Base-by-base conservation (phyloP, 2,888 invertebrate species). In the Catocala sponsa region DNA sequence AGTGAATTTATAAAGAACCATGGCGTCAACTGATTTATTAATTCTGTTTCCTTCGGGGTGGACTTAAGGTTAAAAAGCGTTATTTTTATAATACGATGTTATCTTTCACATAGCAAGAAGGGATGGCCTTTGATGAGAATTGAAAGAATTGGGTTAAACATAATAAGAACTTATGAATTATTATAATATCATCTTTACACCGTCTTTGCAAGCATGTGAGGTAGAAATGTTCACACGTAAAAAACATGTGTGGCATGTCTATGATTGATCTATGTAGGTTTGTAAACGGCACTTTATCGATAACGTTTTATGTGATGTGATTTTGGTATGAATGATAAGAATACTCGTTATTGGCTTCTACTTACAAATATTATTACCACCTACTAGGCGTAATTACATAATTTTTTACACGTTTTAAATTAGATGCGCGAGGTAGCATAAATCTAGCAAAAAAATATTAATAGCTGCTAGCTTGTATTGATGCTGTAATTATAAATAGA, bases 271-370 rank as follows among this genome's bases (percentile, higher is more conserved):
- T 70, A 71, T 25, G 25, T 25, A 66, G 53, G 50, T 57, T 61
- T 47, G 4, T 38, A 38, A 38, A 38, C 35, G 35, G 35, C 0
- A n/a, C 6, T 65, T 67, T 56, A 12, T 53, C 53, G 79, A 80
- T 80, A 80, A 76, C 64, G 68, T 74, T 81, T 68, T 72, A 73
- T 77, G 71, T 74, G 80, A 81, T 85, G 76, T 81, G 81, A 82
- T 84, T 87, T 82, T 69, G 76, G 78, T 76, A 70, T 57, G 55
- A 62, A 54, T 74, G 80, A 84, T 84, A 84, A 74, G 76, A 71
- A 59, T 57, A 42, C 65, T 65, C 12, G 57, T 55, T 67, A 65
- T 61, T 50, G 55, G 38, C 41, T 55, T 9, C 11, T 6, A 42
- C 47, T 25, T 46, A 48, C 46, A 42, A n/a, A 12, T 50, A 51